Evolutionary conservation across 2,888 invertebrate genomes (phyloP), one percentile per base, ranked within the genome.

Genomic region (Chrysomela aeneicollis): DNA sequence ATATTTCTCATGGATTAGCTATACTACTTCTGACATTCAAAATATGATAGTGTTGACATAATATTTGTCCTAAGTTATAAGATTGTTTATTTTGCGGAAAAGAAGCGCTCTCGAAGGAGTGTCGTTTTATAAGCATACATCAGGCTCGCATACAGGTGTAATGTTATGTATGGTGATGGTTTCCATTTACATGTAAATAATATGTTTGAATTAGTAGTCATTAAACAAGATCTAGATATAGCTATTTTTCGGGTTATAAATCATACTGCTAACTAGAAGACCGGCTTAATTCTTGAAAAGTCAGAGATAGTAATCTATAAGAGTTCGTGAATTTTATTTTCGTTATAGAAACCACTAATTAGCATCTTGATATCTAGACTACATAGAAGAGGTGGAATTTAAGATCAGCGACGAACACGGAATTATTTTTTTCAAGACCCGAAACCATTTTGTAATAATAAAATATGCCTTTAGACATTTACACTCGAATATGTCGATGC

Each of bases 91-190:
- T 35, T 35, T 35, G 35, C 35, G 35, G 35, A 35, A 10, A 6
- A 35, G 12, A 35, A 35, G 9, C 35, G 9, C 12, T 10, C 12
- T 35, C 35, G 12, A 35, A 12, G 35, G 35, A 35, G 35, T 35
- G 35, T 35, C 35, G 35, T 35, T 35, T 35, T 10, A 63, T 42
- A 53, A 50, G 26, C 37, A 51, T n/a, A n/a, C n/a, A n/a, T n/a
- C n/a, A n/a, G n/a, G n/a, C n/a, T n/a, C n/a, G n/a, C n/a, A n/a
- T 59, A 60, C 63, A 60, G 52, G 64, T 67, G 64, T 61, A 64
- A 61, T 58, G 60, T 63, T 59, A 57, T 66, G 59, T 59, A 65
- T 55, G 15, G 46, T 30, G 47, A 26, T 54, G 46, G 52, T 58
- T 60, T 51, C 52, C 54, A 66, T 60, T 52, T 63, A 58, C 63